Percentiles rank a stretch among this genome's conserved stretches.
phyloP scores from a whole-genome alignment of 2,113 vertebrate genomes.

The Larimichthys crocea region DNA sequence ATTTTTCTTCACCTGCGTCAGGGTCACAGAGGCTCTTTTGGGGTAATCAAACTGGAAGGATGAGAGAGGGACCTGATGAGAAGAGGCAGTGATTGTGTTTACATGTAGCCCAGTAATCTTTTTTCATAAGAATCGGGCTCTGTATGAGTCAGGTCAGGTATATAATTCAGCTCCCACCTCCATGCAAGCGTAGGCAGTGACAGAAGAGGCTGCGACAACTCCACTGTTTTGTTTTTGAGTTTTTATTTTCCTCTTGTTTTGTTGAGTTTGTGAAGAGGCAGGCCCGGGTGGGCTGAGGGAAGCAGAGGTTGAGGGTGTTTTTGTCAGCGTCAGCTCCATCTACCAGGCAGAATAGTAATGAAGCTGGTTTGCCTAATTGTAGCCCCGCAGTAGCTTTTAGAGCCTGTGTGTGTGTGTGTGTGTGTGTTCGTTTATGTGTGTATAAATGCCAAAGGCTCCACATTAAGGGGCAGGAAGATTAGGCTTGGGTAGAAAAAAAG shows the following conservation, averaged over 20 bases:
- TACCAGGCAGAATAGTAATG: constrained; percentile 57
- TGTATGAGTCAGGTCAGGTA: constrained; percentile 67
- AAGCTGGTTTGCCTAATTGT: constrained; percentile 54
- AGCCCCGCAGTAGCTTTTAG: constrained; percentile 44
- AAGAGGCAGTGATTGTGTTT: constrained; percentile 46
- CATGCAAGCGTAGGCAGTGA: constrained; percentile 62
- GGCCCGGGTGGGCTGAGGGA: constrained; percentile 56
- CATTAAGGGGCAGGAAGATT: constrained; percentile 18
- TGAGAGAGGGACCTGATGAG: constrained; percentile 13
- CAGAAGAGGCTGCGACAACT: constrained; percentile 62
- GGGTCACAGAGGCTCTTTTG: neutral
- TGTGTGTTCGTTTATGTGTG: constrained; percentile 13
- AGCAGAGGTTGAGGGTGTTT: constrained; percentile 54
- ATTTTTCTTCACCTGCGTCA: neutral
- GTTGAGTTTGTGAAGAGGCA: constrained; percentile 58
- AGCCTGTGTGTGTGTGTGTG: constrained; percentile 13
- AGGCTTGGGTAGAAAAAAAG: neutral
- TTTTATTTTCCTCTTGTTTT: constrained; percentile 33
- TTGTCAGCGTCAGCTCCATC: constrained; percentile 36
- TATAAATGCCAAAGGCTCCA: constrained; percentile 36
- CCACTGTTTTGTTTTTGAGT: constrained; percentile 46
- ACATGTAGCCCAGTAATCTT: constrained; percentile 25
- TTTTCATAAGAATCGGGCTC: constrained; percentile 57
- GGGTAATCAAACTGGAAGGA: constrained; percentile 13
- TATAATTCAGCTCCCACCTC: constrained; percentile 67